Conservation (phyloP, 2,888 invertebrate species). For the Notodonta dromedarius region DNA sequence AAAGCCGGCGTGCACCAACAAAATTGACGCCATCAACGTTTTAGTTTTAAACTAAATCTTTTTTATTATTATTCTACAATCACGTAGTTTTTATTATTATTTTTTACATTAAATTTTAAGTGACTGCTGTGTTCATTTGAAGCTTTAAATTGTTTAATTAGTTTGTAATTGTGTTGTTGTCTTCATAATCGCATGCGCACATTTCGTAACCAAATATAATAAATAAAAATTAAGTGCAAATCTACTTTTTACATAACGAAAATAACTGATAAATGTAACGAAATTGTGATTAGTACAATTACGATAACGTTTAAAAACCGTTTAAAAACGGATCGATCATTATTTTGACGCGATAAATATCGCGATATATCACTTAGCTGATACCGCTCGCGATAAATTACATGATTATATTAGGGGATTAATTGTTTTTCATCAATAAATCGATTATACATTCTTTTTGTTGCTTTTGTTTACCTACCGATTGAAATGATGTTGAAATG, state of each 20-base stretch:
- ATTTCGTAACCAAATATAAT: neutral
- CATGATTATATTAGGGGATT: constrained; percentile 2
- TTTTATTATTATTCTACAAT: neutral
- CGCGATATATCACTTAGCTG: neutral
- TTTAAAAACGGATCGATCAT: constrained; percentile 67
- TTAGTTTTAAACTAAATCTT: neutral
- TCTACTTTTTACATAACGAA: neutral
- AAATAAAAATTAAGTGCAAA: neutral
- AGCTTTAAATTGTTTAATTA: neutral
- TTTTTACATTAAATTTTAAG: neutral
- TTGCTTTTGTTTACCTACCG: neutral
- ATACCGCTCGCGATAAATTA: constrained; percentile 12
- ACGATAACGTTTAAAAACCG: constrained; percentile 35
- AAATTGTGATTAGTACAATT: constrained; percentile 1
- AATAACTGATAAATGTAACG: constrained; percentile 7
- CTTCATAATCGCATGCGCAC: neutral
- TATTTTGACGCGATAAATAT: constrained; percentile 29
- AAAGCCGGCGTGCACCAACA: too few species aligned
- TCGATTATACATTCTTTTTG: constrained; percentile 8
- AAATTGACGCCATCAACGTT: too few species aligned
- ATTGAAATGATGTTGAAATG: neutral
- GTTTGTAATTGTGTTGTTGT: neutral
- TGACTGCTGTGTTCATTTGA: neutral
- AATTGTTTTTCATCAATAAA: constrained; percentile 21
- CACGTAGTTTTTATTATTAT: neutral